Base-by-base conservation (phyloP, 1,140 invertebrate genomes). In the Colletes gigas region DNA sequence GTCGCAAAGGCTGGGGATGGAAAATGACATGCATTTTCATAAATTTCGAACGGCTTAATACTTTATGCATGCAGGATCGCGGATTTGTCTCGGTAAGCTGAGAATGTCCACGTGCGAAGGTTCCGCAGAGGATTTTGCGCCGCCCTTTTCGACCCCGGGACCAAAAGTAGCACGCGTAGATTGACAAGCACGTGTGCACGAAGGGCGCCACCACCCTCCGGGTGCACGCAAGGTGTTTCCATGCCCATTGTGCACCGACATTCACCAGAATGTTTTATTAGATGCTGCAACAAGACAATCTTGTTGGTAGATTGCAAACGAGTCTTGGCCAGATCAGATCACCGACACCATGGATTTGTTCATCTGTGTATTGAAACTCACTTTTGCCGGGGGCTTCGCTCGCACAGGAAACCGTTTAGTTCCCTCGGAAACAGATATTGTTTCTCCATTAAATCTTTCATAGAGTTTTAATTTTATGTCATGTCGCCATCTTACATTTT, bases 11-110 rank as follows among this genome's bases (percentile, higher is more conserved):
- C 0, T 3, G 59, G 62, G 14, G 47, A 19, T 15, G 62, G 44
- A 59, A 91, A 90, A 92, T 92, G 91, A 92, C 89, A 89, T 85
- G 92, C 88, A 90, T 92, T 93, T 93, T 93, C 92, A 93, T 93
- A 93, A 93, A 93, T 93, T 92, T 93, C 91, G 89, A 91, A 90
- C 92, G 87, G 91, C 90, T 92, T 91, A 92, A 93, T 93, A 90
- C 90, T 89, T 93, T 93, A 93, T 93, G 92, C 93, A 93, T 93
- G 92, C 92, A 93, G 91, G 89, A 92, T 92, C 92, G 89, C 86
- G 90, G 92, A 93, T 93, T 93, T 93, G 92, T 93, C 92, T 90
- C 92, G 92, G 90, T 93, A 93, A 92, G 91, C 92, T 92, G 92
- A 93, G 91, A 93, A 93, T 92, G 92, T 93, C 92, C 93, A 93